Conservation (phyloP, 2,888 invertebrate genomes). For the Agrilus biguttatus region DNA sequence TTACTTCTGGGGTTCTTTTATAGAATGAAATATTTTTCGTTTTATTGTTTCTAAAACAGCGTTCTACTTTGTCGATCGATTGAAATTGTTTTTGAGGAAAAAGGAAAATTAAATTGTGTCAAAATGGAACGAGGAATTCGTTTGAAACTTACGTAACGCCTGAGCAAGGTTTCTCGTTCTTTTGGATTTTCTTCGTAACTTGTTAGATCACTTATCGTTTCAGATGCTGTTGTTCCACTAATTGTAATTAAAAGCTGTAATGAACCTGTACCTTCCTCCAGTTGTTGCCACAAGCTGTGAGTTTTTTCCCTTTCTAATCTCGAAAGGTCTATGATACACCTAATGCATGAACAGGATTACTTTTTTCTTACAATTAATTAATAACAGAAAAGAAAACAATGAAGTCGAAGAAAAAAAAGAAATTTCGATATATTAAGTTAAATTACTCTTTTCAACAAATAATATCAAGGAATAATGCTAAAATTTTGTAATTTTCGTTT, state of each 20-base stretch:
- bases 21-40: no score
- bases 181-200: conserved; percentile 69
- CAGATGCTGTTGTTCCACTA: conserved; percentile 85
- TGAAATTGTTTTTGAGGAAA: no score
- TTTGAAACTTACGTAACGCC: conserved; percentile 50
- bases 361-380: neutral
- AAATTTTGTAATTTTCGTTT: no score
- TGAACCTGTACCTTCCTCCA: conserved; percentile 80
- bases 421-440: no score
- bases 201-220: conserved; percentile 82
- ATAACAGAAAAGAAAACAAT: neutral
- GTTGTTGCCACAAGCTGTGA: conserved; percentile 73
- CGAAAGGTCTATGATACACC: conserved; percentile 74
- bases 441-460: no score
- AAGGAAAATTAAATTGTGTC: no score
- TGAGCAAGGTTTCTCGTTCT: conserved; percentile 46
- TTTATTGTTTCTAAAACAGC: no score
- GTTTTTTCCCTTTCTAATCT: conserved; percentile 78
- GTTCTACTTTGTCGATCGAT: no score
- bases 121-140: no score
- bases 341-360: conserved; percentile 30
- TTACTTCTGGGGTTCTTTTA: no score
- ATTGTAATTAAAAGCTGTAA: conserved; percentile 84
- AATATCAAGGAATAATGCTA: no score
- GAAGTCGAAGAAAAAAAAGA: no score